phyloP scores from a whole-genome alignment of 2,797 vertebrate species.

The Platyrinchus mystaceus region DNA sequence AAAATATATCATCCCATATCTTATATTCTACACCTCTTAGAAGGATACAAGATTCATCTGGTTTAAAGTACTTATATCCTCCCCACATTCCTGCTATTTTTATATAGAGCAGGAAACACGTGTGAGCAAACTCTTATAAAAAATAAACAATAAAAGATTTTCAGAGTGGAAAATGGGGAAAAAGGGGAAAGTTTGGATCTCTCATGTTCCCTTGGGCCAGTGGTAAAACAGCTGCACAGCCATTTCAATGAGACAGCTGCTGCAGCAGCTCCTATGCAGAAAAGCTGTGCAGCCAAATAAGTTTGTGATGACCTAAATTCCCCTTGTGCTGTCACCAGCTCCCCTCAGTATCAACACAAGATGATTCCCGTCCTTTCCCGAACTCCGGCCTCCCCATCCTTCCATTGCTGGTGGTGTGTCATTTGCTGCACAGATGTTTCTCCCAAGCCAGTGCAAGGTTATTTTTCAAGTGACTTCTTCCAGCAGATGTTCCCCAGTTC shows the following conservation, averaged over 20 bases:
- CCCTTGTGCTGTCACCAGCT: neutral
- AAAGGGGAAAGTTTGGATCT: neutral
- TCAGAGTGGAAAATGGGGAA: neutral
- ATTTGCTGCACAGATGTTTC: conserved; percentile 70
- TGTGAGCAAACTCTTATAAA: neutral
- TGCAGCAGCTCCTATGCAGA: neutral
- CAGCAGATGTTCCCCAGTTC: conserved; percentile 73
- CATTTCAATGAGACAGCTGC: neutral
- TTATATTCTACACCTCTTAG: neutral
- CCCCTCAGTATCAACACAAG: neutral
- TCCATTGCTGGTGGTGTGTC: conserved; percentile 1
- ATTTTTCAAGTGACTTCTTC: conserved; percentile 74
- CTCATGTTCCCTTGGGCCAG: neutral
- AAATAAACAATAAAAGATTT: neutral
- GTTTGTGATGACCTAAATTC: conserved; percentile 31
- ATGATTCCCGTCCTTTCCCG: neutral
- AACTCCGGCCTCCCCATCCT: neutral
- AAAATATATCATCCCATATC: neutral
- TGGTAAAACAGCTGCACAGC: neutral
- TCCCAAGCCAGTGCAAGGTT: conserved; percentile 58
- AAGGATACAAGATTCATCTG: neutral
- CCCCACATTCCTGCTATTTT: neutral
- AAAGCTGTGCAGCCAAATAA: neutral
- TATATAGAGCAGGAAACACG: neutral
- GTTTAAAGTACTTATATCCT: neutral